Evolutionary conservation across 2,888 invertebrate species (phyloP), one percentile per base, ranked within the genome.

Genomic region (Phortica okadai): DNA sequence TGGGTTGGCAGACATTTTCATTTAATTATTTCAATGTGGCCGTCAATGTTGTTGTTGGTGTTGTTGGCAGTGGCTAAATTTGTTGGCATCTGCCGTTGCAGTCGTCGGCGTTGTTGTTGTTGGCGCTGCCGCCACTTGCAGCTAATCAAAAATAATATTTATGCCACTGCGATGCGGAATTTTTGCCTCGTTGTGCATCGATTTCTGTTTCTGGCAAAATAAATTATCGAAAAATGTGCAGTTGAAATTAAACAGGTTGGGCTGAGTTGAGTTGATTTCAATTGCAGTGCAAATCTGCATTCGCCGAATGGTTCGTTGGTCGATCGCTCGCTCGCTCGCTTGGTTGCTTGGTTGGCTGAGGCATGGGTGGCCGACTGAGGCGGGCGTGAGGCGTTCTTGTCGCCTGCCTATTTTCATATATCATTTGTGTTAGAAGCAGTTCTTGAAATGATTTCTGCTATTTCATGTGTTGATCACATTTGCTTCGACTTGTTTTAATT

Each of bases 231-330:
- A 62, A 72, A 85, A 87, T 84, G 79, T 84, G 88, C 78, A 76
- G 80, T 82, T 85, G 87, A 88, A 88, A 87, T 83, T 88, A 84
- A 85, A 88, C 85, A 86, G 85, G 86, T 85, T 85, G 88, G 85
- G 78, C 79, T 50, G 50, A 11, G 5, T 45, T 45, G 6, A 45
- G 6, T 50, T 50, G 5, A 11, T 50, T 50, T 50, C 50, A 50
- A 14, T 50, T 50, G 8, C 10, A 50, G 50, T 33, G 33, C 33
- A 33, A 5, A 4, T 33, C 33, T 21, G 21, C 21, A 21, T 21
- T 21, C 21, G 21, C 21, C 21, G 21, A 21, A 21, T 21, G 21
- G 21, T 21, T 21, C 21, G 21, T 21, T 21, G 21, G 21, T 21
- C 21, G 21, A 21, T 21, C 21, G 21, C 21, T 21, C 21, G 21